Base-by-base conservation (phyloP, 2,113 vertebrate genomes). In the Grantiella picta region DNA sequence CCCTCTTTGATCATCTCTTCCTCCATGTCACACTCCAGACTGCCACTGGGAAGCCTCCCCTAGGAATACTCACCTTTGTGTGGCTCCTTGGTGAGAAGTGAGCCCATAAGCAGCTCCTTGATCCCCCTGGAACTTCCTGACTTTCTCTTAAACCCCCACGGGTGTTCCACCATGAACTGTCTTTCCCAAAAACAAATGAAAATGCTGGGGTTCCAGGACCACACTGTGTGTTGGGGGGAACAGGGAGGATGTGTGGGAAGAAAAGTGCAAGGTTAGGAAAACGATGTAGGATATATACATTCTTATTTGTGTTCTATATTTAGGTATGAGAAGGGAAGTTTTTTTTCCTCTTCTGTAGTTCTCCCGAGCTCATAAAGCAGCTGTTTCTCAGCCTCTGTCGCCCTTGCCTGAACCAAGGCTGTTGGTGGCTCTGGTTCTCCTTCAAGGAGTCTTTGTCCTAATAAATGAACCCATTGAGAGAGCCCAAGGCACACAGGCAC, bases 1-100 rank as follows among this genome's bases (percentile, higher is more conserved):
- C 60, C 15, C 16, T 85, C 25, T 40, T 44, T 5, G 4, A 2
- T 36, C 5, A 0, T 35, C 12, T 60, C 14, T 69, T 68, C 64
- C 47, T 77, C 0, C 0, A 2, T 4, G 6, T 14, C 8, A 0
- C 10, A 0, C 29, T 64, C 38, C 64, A 70, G 38, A 4, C 17
- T 90, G 63, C 5, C 42, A 6, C 68, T 8, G 15, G 42, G 40
- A 68, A 66, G 5, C 52, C 33, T 87, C 47, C 29, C 14, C 22
- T 5, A 0, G 5, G 0, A 66, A 44, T 40, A 12, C 3, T 56
- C 3, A 0, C 27, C 45, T 64, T 38, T 61, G 60, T 29, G 70
- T 64, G 71, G 21, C 59, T 66, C 19, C 47, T 38, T 60, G 49
- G 36, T 33, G 50, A 42, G 56, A 82, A 7, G 25, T 31, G 21